phyloP scores from a whole-genome alignment of 2,113 vertebrate species.

The Tichodroma muraria region DNA sequence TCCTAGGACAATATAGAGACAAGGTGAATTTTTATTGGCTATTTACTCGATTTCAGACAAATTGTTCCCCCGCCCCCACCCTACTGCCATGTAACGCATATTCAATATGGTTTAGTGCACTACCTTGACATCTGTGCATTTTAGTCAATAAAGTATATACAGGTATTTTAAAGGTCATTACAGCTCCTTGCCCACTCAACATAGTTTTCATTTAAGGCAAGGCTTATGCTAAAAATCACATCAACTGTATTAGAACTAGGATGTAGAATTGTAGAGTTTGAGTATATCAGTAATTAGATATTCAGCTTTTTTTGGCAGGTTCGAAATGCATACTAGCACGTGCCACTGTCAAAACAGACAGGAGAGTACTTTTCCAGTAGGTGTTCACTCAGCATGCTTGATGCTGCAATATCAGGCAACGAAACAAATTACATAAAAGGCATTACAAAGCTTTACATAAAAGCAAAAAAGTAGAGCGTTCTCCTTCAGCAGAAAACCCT shows the following conservation, averaged over 20 bases:
- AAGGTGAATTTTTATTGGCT: constrained; percentile 81
- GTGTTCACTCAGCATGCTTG: neutral
- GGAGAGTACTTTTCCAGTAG: neutral
- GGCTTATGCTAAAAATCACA: constrained; percentile 32
- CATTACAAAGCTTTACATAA: neutral
- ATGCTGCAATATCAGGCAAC: neutral
- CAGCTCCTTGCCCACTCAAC: constrained; percentile 16
- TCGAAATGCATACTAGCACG: neutral
- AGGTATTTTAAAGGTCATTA: constrained; percentile 55
- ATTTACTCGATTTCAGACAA: constrained; percentile 61
- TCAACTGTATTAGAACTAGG: neutral
- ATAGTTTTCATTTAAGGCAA: constrained; percentile 49
- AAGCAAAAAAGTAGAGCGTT: neutral
- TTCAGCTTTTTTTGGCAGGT: neutral
- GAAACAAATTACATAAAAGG: neutral
- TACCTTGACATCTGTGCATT: constrained; percentile 18
- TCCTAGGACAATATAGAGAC: constrained; percentile 74
- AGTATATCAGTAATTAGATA: constrained; percentile 25
- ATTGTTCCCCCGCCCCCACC: neutral
- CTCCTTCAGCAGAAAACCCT: neutral
- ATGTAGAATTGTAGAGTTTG: neutral
- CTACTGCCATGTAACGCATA: neutral
- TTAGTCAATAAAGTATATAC: constrained; percentile 25
- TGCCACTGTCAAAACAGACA: constrained; percentile 17
- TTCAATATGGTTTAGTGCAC: constrained; percentile 5